Base-by-base conservation (phyloP, 2,797 vertebrate genomes). In the Mastacembelus armatus region DNA sequence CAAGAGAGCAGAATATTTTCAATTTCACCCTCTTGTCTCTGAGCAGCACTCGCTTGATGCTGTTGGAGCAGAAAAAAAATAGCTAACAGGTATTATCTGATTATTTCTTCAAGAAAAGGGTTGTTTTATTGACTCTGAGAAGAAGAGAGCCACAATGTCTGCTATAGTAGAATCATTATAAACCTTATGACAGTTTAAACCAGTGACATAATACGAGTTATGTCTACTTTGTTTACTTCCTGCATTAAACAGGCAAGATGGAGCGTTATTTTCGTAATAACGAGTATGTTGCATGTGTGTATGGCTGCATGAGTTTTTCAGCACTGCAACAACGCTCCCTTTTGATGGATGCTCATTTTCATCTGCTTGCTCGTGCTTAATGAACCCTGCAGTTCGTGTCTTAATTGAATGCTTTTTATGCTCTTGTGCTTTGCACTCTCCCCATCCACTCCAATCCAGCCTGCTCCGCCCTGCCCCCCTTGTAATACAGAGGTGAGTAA, bases 371-470 rank as follows among this genome's bases (percentile, higher is more conserved):
- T 93, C 91, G 92, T 90, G 93, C 91, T 94, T 95, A 96, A 96
- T 96, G 94, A 96, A 95, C 92, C 94, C 90, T 92, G 93, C 92
- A 93, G 83, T 95, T 93, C 91, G 90, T 77, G 92, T 93, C 92
- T 93, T 96, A 95, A 96, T 95, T 95, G 92, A 95, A 94, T 94
- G 93, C 86, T 89, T 92, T 92, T 87, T 89, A 89, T 86, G 89
- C 92, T 91, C 88, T 87, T 71, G 68, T 79, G 83, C 78, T 70
- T 48, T 21, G 76, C 21, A 9, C 54, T 49, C 30, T 36, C 33
- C 49, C 39, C 35, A 21, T 36, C 21, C 44, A 21, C 5, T 58
- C 36, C 40, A n/a, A n/a, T n/a, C n/a, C n/a, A n/a, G n/a, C n/a
- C n/a, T n/a, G n/a, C n/a, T n/a, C n/a, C n/a, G n/a, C n/a, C n/a